These are phyloP conservation scores for Cordylochernes scorpioides DNA, from an alignment of 2,888 invertebrate species.

Conservation along the genomic window DNA sequence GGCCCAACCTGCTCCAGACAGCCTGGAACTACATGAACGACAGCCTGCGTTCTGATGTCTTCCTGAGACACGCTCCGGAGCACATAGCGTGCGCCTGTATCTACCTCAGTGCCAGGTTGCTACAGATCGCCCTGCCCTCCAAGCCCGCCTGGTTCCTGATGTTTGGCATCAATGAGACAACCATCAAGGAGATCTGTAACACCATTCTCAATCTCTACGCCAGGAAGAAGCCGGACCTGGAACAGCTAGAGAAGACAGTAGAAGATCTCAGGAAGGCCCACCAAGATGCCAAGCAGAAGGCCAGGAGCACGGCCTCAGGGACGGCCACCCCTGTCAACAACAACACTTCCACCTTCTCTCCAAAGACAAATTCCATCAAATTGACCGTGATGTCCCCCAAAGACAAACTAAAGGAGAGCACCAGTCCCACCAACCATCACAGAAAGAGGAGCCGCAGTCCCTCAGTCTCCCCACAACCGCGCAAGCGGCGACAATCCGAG, in stretches of 20 bases:
- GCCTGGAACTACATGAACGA: constrained; percentile 99
- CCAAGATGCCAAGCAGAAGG: constrained; percentile 31
- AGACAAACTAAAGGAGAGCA: too few species aligned
- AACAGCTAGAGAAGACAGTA: constrained; percentile 41
- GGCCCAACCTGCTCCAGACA: constrained; percentile 68
- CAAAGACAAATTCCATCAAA: too few species aligned
- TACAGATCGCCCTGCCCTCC: constrained; percentile 45
- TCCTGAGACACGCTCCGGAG: constrained; percentile 80
- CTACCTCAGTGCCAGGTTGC: constrained; percentile 65
- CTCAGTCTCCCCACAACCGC: too few species aligned
- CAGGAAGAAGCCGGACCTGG: constrained; percentile 45
- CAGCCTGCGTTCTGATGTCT: constrained; percentile 80
- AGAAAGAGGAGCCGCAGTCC: too few species aligned
- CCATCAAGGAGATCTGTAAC: constrained; percentile 54
- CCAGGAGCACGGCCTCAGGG: constrained; percentile 5
- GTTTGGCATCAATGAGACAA: constrained; percentile 53
- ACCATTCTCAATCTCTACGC: constrained; percentile 58
- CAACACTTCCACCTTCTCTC: constrained; percentile 4
- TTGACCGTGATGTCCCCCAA: too few species aligned
- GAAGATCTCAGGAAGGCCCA: constrained; percentile 43
- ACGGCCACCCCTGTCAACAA: constrained; percentile 3
- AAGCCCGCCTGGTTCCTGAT: constrained; percentile 67
- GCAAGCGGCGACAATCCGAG: too few species aligned
- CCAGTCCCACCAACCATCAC: too few species aligned
- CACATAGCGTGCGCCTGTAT: constrained; percentile 98